These are phyloP conservation scores for Pedicia rivosa DNA, from an alignment of 2,888 invertebrate genomes.

Conservation along the genomic window DNA sequence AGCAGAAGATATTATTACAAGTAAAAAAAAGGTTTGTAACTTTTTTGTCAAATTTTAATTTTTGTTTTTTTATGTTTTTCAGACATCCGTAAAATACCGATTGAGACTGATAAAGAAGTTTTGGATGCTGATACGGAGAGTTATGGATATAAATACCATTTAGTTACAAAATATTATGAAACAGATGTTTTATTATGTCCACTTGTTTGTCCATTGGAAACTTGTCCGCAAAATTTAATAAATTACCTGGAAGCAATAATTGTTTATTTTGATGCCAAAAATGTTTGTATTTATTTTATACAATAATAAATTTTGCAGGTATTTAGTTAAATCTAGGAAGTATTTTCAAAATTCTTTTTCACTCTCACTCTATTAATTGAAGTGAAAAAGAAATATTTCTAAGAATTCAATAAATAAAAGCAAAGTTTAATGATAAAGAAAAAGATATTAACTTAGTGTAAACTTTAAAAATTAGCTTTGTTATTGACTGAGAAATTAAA, in stretches of 20 bases:
- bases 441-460: too few species aligned
- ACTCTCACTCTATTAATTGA: too few species aligned
- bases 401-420: too few species aligned
- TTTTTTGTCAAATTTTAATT: too few species aligned
- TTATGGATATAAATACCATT: slow-evolving; percentile 14
- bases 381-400: too few species aligned
- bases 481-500: too few species aligned
- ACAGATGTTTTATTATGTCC: slow-evolving; percentile 15
- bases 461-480: too few species aligned
- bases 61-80: neutral
- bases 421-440: too few species aligned
- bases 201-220: slow-evolving; percentile 12
- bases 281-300: slow-evolving; percentile 12
- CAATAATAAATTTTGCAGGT: neutral
- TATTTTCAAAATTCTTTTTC: too few species aligned
- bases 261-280: slow-evolving; percentile 17
- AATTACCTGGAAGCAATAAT: slow-evolving; percentile 15
- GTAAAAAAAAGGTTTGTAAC: neutral
- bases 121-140: neutral
- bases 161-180: slow-evolving; percentile 18
- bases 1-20: slow-evolving; percentile 6
- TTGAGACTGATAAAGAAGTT: slow-evolving; percentile 1
- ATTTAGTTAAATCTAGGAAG: neutral
- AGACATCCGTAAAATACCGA: slow-evolving; percentile 5
- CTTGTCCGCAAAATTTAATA: slow-evolving; percentile 13